Conservation (phyloP, 2,888 invertebrate species). For the Heliconius hortense region DNA sequence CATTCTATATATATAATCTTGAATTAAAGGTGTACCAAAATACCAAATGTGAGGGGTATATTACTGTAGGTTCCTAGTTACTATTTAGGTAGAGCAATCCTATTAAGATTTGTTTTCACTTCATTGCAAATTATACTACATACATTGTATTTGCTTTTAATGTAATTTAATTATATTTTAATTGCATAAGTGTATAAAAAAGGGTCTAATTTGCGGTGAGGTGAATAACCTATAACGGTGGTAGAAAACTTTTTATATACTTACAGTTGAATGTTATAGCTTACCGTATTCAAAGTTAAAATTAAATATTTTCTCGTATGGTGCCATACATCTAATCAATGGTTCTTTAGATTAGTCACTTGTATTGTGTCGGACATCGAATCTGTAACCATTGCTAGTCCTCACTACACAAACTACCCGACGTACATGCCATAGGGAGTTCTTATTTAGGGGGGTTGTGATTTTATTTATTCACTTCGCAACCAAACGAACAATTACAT, state of each 20-base stretch:
- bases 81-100: conserved; percentile 31
- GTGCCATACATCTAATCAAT: conserved; percentile 37
- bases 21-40: conserved; percentile 28
- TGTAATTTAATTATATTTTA: background rate
- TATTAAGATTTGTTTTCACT: conserved; percentile 4
- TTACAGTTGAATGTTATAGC: conserved; percentile 28
- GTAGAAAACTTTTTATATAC: conserved; percentile 34
- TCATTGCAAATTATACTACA: conserved; percentile 18
- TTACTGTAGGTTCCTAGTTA: conserved; percentile 41
- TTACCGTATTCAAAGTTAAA: conserved; percentile 33
- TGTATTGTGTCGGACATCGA: conserved; percentile 21
- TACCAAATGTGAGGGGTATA: conserved; percentile 28
- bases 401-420: conserved; percentile 34
- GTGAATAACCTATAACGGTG: background rate
- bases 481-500: conserved; percentile 61
- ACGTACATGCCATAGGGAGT: conserved; percentile 52
- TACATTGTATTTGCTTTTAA: conserved; percentile 1
- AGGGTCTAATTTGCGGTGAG: conserved; percentile 26
- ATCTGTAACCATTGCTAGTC: conserved; percentile 38
- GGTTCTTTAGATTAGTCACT: conserved; percentile 34
- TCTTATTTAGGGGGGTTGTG: conserved; percentile 63
- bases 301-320: conserved; percentile 29
- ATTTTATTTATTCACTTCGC: conserved; percentile 54
- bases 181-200: conserved; percentile 6
- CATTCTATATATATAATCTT: conserved; percentile 23